phyloP scores from a whole-genome alignment of 1,140 invertebrate genomes.

The Brachionus calyciflorus region DNA sequence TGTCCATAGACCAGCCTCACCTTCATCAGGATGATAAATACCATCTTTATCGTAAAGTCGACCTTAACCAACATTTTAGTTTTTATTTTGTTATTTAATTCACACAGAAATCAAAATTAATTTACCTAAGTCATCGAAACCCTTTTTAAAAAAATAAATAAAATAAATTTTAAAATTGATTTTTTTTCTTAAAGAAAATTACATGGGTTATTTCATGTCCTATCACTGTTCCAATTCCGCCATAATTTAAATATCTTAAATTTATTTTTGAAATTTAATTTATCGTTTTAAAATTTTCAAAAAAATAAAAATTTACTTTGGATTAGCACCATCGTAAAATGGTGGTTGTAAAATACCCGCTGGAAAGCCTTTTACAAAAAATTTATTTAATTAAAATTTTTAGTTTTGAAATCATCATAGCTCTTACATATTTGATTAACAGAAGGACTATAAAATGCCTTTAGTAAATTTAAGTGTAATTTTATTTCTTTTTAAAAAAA shows the following conservation, averaged over 20 bases:
- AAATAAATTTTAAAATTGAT: not conserved
- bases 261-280: not conserved
- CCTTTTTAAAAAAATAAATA: not conserved
- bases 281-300: not conserved
- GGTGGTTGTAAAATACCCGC: constrained; percentile 23
- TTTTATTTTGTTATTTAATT: not conserved
- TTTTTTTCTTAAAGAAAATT: not conserved
- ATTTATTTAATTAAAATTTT: not conserved
- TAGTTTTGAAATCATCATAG: not conserved
- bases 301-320: constrained; percentile 23
- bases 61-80: not conserved
- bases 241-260: constrained; percentile 70
- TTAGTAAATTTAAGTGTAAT: too few relatives aligned
- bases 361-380: constrained; percentile 45
- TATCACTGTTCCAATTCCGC: constrained; percentile 67
- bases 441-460: constrained; percentile 66
- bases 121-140: constrained; percentile 32
- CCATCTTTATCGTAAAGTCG: constrained; percentile 38
- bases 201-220: constrained; percentile 67
- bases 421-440: constrained; percentile 65
- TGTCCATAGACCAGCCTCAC: constrained; percentile 6
- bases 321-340: constrained; percentile 50
- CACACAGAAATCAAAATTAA: not conserved
- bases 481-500: not conserved
- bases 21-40: constrained; percentile 41